Conservation (phyloP, 2,113 vertebrate genomes). For the Hypanus sabinus region DNA sequence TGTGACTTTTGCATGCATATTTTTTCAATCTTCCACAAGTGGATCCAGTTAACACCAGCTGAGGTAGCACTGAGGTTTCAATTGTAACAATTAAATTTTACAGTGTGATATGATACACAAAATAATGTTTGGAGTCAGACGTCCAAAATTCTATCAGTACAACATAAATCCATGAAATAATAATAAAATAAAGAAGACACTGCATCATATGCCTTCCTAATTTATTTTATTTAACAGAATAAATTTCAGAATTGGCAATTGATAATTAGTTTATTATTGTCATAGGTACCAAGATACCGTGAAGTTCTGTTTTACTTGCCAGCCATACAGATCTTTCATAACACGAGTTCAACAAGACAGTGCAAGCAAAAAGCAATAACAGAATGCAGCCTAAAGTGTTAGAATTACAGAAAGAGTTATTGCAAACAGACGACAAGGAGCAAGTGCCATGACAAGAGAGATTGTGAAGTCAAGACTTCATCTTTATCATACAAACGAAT, state of each 20-base stretch:
- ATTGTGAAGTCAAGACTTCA: no score
- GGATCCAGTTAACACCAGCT: background rate
- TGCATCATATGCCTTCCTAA: background rate
- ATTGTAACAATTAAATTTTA: background rate
- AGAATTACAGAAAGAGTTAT: no score
- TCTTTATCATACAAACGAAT: no score
- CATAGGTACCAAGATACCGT: no score
- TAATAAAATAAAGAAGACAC: background rate
- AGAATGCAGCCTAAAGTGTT: no score
- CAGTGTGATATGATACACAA: background rate
- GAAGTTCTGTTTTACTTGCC: no score
- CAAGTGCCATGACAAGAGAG: no score
- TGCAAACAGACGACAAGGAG: no score
- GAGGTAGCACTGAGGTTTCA: background rate
- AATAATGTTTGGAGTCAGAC: background rate
- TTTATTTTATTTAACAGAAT: background rate
- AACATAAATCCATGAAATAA: background rate
- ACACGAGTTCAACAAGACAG: no score
- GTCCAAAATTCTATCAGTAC: background rate
- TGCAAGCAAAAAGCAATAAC: no score
- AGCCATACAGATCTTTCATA: no score
- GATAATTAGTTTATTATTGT: no score
- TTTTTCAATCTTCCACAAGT: background rate
- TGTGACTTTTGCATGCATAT: background rate
- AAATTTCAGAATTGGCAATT: background rate